A percentile compares a stretch with the other conserved stretches of the same genome.
Evolutionary conservation across 2,797 vertebrate genomes (phyloP).

Genomic region (Hafferia zeledoni): DNA sequence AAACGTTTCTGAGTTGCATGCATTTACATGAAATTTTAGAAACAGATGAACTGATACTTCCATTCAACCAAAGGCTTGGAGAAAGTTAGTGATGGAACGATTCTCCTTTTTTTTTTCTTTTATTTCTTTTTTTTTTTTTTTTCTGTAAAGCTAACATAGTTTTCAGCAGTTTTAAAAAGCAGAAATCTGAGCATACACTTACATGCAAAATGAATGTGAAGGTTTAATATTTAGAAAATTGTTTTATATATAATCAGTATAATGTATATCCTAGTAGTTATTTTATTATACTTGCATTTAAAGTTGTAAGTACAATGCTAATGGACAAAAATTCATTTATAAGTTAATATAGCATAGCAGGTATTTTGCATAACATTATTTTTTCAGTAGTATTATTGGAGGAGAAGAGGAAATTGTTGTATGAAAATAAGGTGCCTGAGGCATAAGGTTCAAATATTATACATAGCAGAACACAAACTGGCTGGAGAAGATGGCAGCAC

Average conservation of each 20-base stretch:
- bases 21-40: neutral
- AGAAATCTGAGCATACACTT: neutral
- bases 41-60: neutral
- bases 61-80: neutral
- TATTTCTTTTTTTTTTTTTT: neutral
- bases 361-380: neutral
- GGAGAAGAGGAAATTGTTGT: neutral
- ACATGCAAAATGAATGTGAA: slow-evolving; percentile 11
- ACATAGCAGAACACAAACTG: neutral
- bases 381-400: neutral
- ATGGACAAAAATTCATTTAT: slow-evolving; percentile 21
- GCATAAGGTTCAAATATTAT: neutral
- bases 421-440: neutral
- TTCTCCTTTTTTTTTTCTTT: neutral
- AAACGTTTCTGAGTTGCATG: neutral
- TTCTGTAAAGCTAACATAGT: slow-evolving; percentile 9
- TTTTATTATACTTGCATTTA: slow-evolving; percentile 55
- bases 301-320: slow-evolving; percentile 22
- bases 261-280: neutral
- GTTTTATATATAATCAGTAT: neutral
- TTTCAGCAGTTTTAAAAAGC: neutral
- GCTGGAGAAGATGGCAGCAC: slow-evolving; percentile 9
- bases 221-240: slow-evolving; percentile 37
- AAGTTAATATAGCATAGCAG: slow-evolving; percentile 13
- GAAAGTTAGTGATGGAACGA: neutral